Evolutionary conservation across 2,888 invertebrate genomes (phyloP).

Genomic region (Abrostola tripartita): DNA sequence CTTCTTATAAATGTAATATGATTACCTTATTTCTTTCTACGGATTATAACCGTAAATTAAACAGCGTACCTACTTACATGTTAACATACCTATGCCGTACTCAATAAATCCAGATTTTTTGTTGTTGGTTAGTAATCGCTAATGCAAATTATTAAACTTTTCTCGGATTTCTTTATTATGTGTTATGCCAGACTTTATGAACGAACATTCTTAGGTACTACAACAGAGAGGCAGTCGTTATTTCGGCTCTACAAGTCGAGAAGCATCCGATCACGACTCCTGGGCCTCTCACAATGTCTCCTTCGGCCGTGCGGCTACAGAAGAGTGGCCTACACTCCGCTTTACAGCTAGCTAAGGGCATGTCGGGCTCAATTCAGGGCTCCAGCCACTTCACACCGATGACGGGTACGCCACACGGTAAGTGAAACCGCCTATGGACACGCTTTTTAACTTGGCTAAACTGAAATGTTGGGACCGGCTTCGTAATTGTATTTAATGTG

Average conservation of each 20-base stretch:
- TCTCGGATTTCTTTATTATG: too few relatives aligned
- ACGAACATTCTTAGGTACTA: constrained; percentile 91
- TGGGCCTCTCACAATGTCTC: constrained; percentile 93
- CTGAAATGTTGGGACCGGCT: too few relatives aligned
- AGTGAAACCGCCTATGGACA: constrained; percentile 20
- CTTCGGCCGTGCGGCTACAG: constrained; percentile 88
- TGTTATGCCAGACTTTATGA: background rate
- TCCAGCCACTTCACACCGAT: constrained; percentile 90
- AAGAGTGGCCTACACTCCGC: constrained; percentile 84
- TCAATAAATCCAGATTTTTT: too few relatives aligned
- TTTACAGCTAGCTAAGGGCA: constrained; percentile 84
- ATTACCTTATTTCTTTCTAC: too few relatives aligned
- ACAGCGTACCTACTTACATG: too few relatives aligned
- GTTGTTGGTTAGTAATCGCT: too few relatives aligned
- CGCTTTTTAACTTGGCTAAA: too few relatives aligned
- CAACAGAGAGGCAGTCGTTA: constrained; percentile 96
- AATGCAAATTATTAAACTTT: too few relatives aligned
- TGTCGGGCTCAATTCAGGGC: constrained; percentile 85
- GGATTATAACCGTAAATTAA: too few relatives aligned
- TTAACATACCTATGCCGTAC: too few relatives aligned
- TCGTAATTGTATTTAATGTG: too few relatives aligned
- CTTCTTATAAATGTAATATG: too few relatives aligned
- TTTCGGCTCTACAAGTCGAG: constrained; percentile 97
- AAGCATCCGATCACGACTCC: constrained; percentile 96
- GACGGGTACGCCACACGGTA: constrained; percentile 87